Evolutionary conservation across 2,113 vertebrate species (phyloP), one percentile per base, ranked within the genome.

Genomic region (Probosciger aterrimus): DNA sequence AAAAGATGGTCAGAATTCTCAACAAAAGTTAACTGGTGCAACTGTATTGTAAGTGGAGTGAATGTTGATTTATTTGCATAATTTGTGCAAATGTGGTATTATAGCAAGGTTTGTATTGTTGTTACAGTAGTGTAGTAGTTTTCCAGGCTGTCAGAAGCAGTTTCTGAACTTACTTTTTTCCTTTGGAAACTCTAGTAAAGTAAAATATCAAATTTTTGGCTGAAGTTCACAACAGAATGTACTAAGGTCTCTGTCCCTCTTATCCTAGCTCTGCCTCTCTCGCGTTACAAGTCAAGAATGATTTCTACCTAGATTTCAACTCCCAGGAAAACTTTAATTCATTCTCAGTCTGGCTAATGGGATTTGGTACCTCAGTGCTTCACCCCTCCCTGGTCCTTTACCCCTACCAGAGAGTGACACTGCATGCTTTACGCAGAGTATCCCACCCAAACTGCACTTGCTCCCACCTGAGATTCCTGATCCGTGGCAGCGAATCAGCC

Each of bases 41-140:
- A 70, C 63, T 55, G 35, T 62, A 25, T 82, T 68, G 88, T 81
- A 88, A 93, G 94, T 76, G 18, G 65, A 85, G 70, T 91, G 88
- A 93, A 82, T 79, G 68, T 47, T 88, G 90, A 91, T 95, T 95
- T 95, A 91, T 93, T 94, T 88, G 67, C 85, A 79, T 73, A 76
- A 91, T 90, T 93, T 79, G 47, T 85, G 57, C 0, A 3, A 83
- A 33, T 69, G 52, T 87, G 68, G 39, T 64, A 68, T 82, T 95
- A 95, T 94, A 91, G 75, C 65, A 68, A 68, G 73, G 44, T 83
- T 93, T 86, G 65, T 92, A 52, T 65, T 77, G 70, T 86, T 93
- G 90, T 77, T 84, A 63, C 15, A 18, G 84, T 87, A 90, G 35
- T 68, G 43, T 37, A 64, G 82, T 47, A 79, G 78, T 90, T 95